Evolutionary conservation across 2,888 invertebrate genomes (phyloP).

Genomic region (Ashinkailepas kermadecensis): DNA sequence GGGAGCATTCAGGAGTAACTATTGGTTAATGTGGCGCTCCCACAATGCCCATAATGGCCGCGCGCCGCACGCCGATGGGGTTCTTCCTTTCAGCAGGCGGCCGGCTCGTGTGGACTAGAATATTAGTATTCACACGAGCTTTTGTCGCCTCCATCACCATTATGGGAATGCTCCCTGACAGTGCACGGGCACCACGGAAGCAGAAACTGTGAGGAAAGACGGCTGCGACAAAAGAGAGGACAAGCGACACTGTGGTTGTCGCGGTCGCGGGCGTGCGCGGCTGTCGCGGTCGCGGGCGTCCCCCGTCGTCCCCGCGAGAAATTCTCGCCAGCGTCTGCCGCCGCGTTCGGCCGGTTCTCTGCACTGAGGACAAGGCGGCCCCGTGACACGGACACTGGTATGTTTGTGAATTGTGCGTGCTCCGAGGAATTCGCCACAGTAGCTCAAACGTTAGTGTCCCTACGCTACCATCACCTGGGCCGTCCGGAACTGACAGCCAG

Average conservation of each 20-base stretch:
- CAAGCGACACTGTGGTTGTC: neutral
- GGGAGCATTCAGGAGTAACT: neutral
- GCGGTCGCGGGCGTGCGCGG: neutral
- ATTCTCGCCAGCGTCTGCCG: too few species aligned
- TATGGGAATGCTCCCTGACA: neutral
- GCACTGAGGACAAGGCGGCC: too few species aligned
- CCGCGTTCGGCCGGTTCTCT: too few species aligned
- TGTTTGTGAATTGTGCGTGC: too few species aligned
- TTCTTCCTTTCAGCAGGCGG: neutral
- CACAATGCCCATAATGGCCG: slow-evolving; percentile 10
- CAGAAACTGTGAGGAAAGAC: neutral
- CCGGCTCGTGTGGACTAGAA: neutral
- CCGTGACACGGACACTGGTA: too few species aligned
- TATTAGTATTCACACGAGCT: neutral
- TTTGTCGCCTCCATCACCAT: slow-evolving; percentile 14
- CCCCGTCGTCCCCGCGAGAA: too few species aligned
- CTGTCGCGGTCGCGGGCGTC: too few species aligned
- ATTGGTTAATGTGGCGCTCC: slow-evolving; percentile 16
- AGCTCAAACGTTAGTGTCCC: too few species aligned
- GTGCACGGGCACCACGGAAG: neutral
- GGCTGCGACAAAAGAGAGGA: neutral
- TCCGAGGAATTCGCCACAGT: too few species aligned
- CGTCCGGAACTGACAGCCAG: too few species aligned
- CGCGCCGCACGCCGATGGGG: slow-evolving; percentile 9
- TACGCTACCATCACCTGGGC: too few species aligned